These are phyloP conservation scores for Raja brachyura DNA, from an alignment of 2,113 vertebrate genomes.

Conservation along the genomic window DNA sequence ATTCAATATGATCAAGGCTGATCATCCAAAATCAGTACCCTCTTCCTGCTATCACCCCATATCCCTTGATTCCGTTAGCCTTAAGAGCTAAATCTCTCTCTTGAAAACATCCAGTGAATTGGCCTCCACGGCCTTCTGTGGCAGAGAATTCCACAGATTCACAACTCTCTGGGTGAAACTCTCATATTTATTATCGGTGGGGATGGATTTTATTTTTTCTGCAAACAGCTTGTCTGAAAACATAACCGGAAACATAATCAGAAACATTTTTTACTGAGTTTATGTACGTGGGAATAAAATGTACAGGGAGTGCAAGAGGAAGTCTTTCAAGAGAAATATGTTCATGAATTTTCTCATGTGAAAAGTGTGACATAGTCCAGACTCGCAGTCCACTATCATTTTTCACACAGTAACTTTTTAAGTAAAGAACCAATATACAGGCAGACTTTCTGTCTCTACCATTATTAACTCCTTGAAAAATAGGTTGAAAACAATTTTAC, in stretches of 20 bases:
- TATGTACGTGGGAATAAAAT: constrained; percentile 20
- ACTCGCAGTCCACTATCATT: constrained; percentile 21
- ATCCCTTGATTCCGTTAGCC: no score
- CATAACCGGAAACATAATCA: not conserved
- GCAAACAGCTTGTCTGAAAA: not conserved
- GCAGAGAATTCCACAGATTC: no score
- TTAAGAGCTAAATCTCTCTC: no score
- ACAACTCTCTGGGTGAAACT: no score
- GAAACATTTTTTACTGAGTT: constrained; percentile 1
- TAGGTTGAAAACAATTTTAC: not conserved
- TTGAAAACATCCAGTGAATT: no score
- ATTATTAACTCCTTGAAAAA: not conserved
- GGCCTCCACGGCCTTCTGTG: no score
- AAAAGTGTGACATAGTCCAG: constrained; percentile 4
- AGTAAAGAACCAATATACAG: not conserved
- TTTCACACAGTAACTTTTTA: constrained; percentile 27
- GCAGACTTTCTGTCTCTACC: constrained; percentile 7
- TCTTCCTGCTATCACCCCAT: no score
- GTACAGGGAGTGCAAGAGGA: not conserved
- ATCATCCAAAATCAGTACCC: no score
- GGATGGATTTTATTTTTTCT: not conserved
- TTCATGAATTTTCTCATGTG: constrained; percentile 33
- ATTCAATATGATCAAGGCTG: no score
- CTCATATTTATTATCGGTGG: not conserved
- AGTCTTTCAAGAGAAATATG: constrained; percentile 21